These are phyloP conservation scores for Punctoribates punctum DNA, from an alignment of 2,888 invertebrate genomes.

Conservation along the genomic window DNA sequence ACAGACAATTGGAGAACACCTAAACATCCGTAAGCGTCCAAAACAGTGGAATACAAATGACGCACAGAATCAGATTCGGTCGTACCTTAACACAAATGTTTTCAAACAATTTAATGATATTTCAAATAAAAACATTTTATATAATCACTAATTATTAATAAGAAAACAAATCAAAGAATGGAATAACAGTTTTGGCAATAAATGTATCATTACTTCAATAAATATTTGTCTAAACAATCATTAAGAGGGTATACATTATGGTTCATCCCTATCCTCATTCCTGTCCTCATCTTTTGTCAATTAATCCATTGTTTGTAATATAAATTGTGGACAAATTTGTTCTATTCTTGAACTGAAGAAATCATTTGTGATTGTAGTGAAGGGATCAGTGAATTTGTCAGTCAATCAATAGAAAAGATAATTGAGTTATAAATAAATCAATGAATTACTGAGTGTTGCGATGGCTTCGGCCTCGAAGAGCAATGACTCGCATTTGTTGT, in stretches of 20 bases:
- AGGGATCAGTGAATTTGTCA: too few species aligned
- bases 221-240: too few species aligned
- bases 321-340: too few species aligned
- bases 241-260: too few species aligned
- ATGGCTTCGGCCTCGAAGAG: slow-evolving; percentile 90
- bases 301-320: too few species aligned
- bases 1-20: slow-evolving; percentile 86
- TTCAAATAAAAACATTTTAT: too few species aligned
- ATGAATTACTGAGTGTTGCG: slow-evolving; percentile 68
- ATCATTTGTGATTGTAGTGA: too few species aligned
- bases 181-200: background rate
- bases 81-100: slow-evolving; percentile 58
- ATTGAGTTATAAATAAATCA: too few species aligned
- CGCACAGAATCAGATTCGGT: slow-evolving; percentile 85
- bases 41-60: slow-evolving; percentile 80
- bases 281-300: too few species aligned
- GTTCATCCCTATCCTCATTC: too few species aligned
- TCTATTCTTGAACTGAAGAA: too few species aligned
- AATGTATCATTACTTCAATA: background rate
- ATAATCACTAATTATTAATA: background rate
- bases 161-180: slow-evolving; percentile 51
- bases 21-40: slow-evolving; percentile 92
- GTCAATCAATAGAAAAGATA: too few species aligned
- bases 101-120: background rate
- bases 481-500: slow-evolving; percentile 71